These are phyloP conservation scores for Atlantisia rogersi DNA, from an alignment of 2,113 vertebrate species.

Conservation along the genomic window DNA sequence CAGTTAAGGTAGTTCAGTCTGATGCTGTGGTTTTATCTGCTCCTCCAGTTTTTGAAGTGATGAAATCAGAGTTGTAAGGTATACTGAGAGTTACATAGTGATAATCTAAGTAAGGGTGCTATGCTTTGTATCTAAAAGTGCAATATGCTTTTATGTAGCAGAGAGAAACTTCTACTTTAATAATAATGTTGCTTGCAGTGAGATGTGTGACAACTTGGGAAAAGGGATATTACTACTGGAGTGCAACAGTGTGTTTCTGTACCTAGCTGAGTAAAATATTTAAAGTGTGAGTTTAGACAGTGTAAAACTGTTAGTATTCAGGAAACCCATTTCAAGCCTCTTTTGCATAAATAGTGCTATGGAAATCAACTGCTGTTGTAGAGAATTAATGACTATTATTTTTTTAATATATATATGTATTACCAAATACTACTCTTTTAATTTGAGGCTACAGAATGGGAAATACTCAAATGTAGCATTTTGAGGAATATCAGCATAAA, in stretches of 20 bases:
- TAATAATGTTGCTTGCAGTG: not conserved
- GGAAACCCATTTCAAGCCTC: not conserved
- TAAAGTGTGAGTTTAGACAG: not conserved
- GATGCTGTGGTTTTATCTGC: constrained; percentile 29
- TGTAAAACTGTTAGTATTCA: not conserved
- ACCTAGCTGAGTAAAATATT: not conserved
- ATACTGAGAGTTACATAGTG: not conserved
- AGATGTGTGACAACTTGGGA: not conserved
- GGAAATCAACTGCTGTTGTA: not conserved
- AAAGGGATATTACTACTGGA: not conserved
- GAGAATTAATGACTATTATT: not conserved
- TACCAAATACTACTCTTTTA: not conserved
- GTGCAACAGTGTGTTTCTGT: not conserved
- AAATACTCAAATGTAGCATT: constrained; percentile 1
- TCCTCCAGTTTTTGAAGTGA: not conserved
- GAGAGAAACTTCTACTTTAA: not conserved
- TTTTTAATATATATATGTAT: not conserved
- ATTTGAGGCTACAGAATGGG: not conserved
- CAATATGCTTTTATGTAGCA: constrained; percentile 58
- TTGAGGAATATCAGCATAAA: not conserved
- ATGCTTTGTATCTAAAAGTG: constrained; percentile 5
- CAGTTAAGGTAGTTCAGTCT: not conserved
- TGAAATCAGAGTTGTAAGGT: not conserved
- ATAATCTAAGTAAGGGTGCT: constrained; percentile 42
- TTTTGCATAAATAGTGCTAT: not conserved